Evolutionary conservation across 2,113 vertebrate genomes (phyloP).

Genomic region (Empidonax alnorum): DNA sequence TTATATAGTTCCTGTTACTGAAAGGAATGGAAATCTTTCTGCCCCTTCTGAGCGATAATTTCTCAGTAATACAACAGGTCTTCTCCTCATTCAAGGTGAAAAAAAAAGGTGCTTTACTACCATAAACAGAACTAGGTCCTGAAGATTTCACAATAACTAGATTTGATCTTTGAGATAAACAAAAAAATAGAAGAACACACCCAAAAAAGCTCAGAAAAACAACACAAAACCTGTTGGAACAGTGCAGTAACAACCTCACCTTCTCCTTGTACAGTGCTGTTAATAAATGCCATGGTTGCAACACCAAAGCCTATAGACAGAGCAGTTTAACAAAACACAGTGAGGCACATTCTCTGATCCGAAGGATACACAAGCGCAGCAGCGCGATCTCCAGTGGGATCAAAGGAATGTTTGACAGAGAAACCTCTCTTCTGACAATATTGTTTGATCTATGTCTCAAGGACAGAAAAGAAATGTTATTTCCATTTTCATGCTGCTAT

Average conservation of each 20-base stretch:
- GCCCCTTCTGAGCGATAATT: not conserved
- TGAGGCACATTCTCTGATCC: not conserved
- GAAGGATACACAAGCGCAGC: not conserved
- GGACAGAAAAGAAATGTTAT: conserved; percentile 45
- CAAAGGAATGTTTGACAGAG: conserved; percentile 28
- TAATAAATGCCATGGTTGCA: not conserved
- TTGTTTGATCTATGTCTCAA: conserved; percentile 59
- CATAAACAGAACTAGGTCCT: not conserved
- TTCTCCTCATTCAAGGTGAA: not conserved
- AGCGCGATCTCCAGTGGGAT: not conserved
- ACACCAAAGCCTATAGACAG: not conserved
- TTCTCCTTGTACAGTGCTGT: not conserved
- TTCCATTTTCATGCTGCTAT: conserved; percentile 45
- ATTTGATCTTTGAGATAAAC: not conserved
- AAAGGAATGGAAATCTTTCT: not conserved
- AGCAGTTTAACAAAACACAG: not conserved
- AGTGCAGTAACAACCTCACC: rapidly evolving
- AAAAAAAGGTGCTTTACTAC: not conserved
- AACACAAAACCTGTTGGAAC: not conserved
- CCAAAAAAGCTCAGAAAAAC: rapidly evolving
- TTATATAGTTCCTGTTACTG: not conserved
- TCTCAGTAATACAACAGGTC: not conserved
- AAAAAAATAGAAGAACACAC: not conserved
- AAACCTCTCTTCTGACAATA: not conserved
- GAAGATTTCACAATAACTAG: not conserved